A percentile compares a stretch with the other conserved stretches of the same genome.
Evolutionary conservation across 2,888 invertebrate genomes (phyloP).

Genomic region (Rhodophaea formosa): DNA sequence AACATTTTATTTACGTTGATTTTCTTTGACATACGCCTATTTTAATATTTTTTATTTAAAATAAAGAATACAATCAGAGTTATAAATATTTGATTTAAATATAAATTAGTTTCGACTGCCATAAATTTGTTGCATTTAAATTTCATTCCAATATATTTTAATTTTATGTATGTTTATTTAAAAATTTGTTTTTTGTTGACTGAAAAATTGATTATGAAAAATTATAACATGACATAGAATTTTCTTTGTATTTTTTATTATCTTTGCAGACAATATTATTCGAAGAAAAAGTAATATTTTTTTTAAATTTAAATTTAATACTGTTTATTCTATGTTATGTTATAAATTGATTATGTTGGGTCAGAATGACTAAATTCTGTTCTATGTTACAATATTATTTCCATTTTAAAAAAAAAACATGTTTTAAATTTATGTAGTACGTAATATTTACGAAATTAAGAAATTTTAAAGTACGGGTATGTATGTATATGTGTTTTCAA

Average conservation of each 20-base stretch:
- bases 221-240: neutral
- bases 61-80: conserved; percentile 25
- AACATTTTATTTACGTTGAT: neutral
- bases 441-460: conserved; percentile 19
- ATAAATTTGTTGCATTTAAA: conserved; percentile 34
- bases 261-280: no score
- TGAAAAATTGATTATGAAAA: neutral
- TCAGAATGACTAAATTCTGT: neutral
- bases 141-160: conserved; percentile 30
- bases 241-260: neutral
- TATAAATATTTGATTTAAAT: conserved; percentile 1
- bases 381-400: neutral
- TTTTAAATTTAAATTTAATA: neutral
- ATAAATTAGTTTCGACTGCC: conserved; percentile 17
- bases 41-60: neutral
- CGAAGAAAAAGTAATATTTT: no score
- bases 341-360: neutral
- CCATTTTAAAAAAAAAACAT: neutral
- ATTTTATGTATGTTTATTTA: conserved; percentile 17
- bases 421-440: conserved; percentile 1
- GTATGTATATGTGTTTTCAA: neutral
- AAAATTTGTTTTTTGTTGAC: conserved; percentile 1
- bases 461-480: conserved; percentile 9
- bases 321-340: neutral
- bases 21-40: neutral